Conservation (phyloP, 2,888 invertebrate genomes). For the Criorhina ranunculi region DNA sequence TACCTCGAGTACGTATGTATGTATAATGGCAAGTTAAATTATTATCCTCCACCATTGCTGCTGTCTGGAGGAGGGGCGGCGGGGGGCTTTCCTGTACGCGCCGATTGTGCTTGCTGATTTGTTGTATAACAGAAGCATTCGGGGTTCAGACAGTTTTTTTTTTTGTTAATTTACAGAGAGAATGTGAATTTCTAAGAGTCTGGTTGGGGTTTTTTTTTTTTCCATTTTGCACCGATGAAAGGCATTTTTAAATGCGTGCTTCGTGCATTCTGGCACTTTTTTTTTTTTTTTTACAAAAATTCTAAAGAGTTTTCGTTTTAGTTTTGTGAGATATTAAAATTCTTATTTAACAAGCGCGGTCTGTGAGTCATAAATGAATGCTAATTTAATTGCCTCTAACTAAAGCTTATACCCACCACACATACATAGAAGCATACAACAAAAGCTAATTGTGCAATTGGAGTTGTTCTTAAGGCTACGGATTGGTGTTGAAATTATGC, state of each 20-base stretch:
- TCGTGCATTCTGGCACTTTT: conserved; percentile 49
- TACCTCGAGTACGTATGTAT: conserved; percentile 7
- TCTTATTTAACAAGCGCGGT: conserved; percentile 12
- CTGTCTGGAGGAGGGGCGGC: too few relatives aligned
- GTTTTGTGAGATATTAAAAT: conserved; percentile 23
- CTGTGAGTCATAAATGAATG: conserved; percentile 41
- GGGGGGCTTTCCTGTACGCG: conserved; percentile 23
- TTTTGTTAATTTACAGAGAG: conserved; percentile 47
- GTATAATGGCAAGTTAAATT: conserved; percentile 37
- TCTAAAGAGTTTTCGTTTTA: conserved; percentile 1
- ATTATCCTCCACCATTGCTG: conserved; percentile 27
- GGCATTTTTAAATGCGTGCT: conserved; percentile 28
- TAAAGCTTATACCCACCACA: conserved; percentile 29
- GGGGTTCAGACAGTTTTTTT: conserved; percentile 51
- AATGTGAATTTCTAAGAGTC: conserved; percentile 38
- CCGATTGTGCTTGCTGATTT: conserved; percentile 40
- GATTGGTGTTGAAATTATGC: conserved; percentile 35
- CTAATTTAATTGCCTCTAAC: conserved; percentile 48
- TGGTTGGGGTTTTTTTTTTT: conserved; percentile 2
- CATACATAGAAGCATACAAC: too few relatives aligned
- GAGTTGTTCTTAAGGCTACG: conserved; percentile 28
- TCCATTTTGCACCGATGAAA: too few relatives aligned
- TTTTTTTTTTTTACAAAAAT: too few relatives aligned
- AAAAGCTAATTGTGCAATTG: conserved; percentile 50
- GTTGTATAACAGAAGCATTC: conserved; percentile 48